These are phyloP conservation scores for Whitmania pigra DNA, from an alignment of 1,140 invertebrate genomes.

Conservation along the genomic window DNA sequence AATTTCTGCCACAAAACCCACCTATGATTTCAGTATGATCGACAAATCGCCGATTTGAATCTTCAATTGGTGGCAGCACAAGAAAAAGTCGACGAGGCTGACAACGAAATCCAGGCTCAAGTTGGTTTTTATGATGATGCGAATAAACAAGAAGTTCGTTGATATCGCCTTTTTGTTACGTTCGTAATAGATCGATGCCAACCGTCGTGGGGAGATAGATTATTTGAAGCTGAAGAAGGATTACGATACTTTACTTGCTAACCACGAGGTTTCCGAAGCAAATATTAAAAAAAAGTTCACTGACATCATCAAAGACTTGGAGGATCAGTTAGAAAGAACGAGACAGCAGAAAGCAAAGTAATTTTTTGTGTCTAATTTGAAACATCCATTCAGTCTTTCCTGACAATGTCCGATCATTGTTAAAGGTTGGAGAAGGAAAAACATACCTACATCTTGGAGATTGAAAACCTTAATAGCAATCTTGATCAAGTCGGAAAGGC, in stretches of 20 bases:
- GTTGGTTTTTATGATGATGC: conserved; percentile 26
- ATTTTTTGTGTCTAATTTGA: background rate
- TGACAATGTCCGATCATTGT: background rate
- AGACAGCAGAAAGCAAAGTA: conserved; percentile 17
- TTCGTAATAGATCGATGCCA: conserved; percentile 33
- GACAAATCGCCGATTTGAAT: conserved; percentile 34
- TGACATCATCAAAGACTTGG: conserved; percentile 38
- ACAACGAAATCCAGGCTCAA: conserved; percentile 31
- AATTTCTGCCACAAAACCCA: background rate
- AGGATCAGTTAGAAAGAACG: conserved; percentile 36
- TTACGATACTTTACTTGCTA: conserved; percentile 34
- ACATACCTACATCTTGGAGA: conserved; percentile 38
- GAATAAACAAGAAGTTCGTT: too few relatives aligned
- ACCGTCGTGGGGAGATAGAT: conserved; percentile 37
- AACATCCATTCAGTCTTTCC: too few relatives aligned
- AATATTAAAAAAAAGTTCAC: conserved; percentile 39
- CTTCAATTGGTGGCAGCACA: conserved; percentile 36
- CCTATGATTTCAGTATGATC: conserved; percentile 33
- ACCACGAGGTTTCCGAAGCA: conserved; percentile 35
- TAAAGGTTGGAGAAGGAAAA: conserved; percentile 41
- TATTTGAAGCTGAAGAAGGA: conserved; percentile 40
- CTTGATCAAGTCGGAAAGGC: conserved; percentile 36
- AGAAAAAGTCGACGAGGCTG: conserved; percentile 39
- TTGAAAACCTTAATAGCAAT: conserved; percentile 35
- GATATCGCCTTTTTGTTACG: too few relatives aligned